Evolutionary conservation across 1,140 invertebrate species (phyloP), one percentile per base, ranked within the genome.

Genomic region (Tenebrio molitor): DNA sequence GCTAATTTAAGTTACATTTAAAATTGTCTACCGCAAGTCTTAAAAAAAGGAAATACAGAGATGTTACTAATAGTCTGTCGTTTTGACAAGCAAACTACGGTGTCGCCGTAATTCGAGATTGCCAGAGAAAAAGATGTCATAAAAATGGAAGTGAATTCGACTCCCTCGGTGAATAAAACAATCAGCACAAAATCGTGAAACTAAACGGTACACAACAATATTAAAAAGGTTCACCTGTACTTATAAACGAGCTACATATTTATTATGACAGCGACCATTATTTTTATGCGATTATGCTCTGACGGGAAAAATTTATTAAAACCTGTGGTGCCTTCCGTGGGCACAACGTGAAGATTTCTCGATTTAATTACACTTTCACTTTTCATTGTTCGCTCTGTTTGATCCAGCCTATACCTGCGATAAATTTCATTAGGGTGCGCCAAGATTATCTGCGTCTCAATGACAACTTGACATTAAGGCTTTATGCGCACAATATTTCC

Each of bases 341-440:
- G 46, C 17, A 12, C 29, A 58, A 62, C 33, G 36, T 33, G 64
- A 67, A 67, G 64, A 67, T 67, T 69, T 25, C 53, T 69, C 17
- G 44, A 53, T 69, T 69, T 69, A 50, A 69, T 69, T 69, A 58
- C 44, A 50, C 67, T 69, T 69, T 69, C 67, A 69, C 67, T 69
- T 69, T 34, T 69, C 46, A 62, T 67, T 42, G 64, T 44, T 44
- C 64, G 33, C 39, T 41, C 39, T 67, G 64, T 67, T 67, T 46
- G 64, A 67, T 44, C 64, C 17, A 67, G 25, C 23, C 39, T 58
- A 44, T 67, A 16, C 16, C 19, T 44, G 39, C 64, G 42, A 67
- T 67, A 69, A 50, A 69, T 69, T 69, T 69, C 33, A 53, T 53
- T 53, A 36, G 33, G 67, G 42, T 69, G 42, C 33, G 66, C 16